phyloP scores from a whole-genome alignment of 2,888 invertebrate genomes.

The Capitulum mitella region DNA sequence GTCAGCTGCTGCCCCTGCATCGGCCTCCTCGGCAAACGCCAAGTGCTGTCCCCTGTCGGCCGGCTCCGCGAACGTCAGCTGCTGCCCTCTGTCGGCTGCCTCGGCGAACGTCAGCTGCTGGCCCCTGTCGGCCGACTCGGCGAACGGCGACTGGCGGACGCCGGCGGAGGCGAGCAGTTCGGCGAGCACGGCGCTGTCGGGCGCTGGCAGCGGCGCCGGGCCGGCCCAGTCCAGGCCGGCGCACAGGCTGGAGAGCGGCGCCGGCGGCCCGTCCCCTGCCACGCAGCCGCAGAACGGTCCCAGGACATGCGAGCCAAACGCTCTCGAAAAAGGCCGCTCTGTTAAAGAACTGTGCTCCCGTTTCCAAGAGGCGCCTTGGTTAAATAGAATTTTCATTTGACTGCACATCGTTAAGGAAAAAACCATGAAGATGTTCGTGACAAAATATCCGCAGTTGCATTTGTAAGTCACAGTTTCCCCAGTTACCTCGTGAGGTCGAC shows the following conservation, averaged over 20 bases:
- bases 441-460: too few species aligned
- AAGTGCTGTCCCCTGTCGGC: background rate
- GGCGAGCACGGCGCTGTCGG: conserved; percentile 1
- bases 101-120: background rate
- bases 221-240: background rate
- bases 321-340: too few species aligned
- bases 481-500: too few species aligned
- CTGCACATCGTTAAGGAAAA: too few species aligned
- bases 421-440: too few species aligned
- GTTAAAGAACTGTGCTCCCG: too few species aligned
- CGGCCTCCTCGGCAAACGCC: background rate
- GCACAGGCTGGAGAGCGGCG: background rate
- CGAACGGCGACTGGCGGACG: background rate
- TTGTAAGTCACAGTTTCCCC: too few species aligned
- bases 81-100: background rate
- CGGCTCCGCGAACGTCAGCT: background rate
- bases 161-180: background rate
- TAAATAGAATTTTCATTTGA: too few species aligned
- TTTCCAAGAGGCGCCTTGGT: too few species aligned
- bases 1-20: background rate
- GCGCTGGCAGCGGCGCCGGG: background rate
- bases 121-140: background rate
- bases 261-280: background rate
- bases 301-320: too few species aligned
- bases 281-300: too few species aligned